Conservation (phyloP, 2,888 invertebrate genomes). For the Serrognathus titanus region DNA sequence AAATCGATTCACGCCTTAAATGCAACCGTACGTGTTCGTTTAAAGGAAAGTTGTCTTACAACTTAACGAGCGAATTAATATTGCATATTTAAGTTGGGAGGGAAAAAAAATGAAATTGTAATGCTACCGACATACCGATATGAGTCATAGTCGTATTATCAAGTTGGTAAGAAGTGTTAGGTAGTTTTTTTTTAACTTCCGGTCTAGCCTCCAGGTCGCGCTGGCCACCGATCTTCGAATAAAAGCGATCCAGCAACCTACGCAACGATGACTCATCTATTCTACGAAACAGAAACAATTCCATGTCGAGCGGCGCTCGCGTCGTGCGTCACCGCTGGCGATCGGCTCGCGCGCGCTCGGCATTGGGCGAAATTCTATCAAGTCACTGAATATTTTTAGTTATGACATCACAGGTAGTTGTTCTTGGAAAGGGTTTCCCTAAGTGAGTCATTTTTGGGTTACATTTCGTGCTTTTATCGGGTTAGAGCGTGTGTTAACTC, state of each 20-base stretch:
- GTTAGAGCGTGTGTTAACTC: conserved; percentile 25
- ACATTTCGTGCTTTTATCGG: conserved; percentile 32
- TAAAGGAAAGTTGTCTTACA: too few species aligned
- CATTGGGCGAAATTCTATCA: conserved; percentile 23
- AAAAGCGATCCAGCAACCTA: conserved; percentile 18
- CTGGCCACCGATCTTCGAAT: conserved; percentile 14
- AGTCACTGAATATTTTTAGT: conserved; percentile 45
- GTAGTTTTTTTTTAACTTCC: conserved; percentile 2
- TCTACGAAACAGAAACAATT: conserved; percentile 21
- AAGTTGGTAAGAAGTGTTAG: conserved; percentile 4
- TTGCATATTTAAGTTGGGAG: background rate
- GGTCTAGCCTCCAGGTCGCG: conserved; percentile 3
- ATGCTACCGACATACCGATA: background rate
- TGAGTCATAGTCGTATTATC: background rate
- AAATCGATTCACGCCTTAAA: too few species aligned
- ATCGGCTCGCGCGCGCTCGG: conserved; percentile 14
- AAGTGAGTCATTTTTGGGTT: conserved; percentile 38
- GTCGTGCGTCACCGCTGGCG: conserved; percentile 20
- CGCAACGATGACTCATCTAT: conserved; percentile 32
- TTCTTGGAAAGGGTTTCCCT: conserved; percentile 49
- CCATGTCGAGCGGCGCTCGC: conserved; percentile 1
- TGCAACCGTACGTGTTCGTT: too few species aligned
- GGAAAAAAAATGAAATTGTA: background rate
- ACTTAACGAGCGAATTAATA: background rate
- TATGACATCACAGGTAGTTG: conserved; percentile 48